Evolutionary conservation across 2,797 vertebrate species (phyloP).

Genomic region (Falco berigora): DNA sequence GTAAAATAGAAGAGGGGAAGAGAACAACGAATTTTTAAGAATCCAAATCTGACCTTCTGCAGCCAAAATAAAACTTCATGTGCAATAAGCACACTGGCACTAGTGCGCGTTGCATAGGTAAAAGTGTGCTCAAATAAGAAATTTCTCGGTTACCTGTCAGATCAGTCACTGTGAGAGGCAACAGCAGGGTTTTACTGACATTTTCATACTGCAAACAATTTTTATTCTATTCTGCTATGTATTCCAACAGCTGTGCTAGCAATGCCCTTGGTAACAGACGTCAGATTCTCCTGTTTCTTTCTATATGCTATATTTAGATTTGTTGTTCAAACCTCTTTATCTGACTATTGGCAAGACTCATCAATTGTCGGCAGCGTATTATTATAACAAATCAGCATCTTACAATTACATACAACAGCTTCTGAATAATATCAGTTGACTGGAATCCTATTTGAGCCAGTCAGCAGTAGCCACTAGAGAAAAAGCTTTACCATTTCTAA

Average conservation of each 20-base stretch:
- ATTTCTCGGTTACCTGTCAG: neutral
- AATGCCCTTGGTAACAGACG: neutral
- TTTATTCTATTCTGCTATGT: neutral
- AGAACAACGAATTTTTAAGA: neutral
- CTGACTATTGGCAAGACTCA: neutral
- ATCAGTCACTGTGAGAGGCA: neutral
- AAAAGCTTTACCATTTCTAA: neutral
- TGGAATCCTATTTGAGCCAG: neutral
- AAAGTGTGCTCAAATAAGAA: neutral
- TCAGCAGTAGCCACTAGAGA: neutral
- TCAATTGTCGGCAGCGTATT: neutral
- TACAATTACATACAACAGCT: neutral
- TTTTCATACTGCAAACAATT: neutral
- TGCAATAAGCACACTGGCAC: neutral
- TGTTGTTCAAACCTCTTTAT: slow-evolving; percentile 9
- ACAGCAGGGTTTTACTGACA: neutral
- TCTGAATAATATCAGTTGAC: neutral
- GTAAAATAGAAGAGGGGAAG: neutral
- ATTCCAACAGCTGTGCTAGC: neutral
- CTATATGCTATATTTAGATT: neutral
- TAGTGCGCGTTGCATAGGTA: neutral
- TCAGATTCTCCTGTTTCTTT: neutral
- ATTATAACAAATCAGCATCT: slow-evolving; percentile 34
- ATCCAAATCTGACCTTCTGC: neutral
- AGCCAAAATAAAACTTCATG: neutral